These are phyloP conservation scores for Nesometra sesokonis DNA, from an alignment of 35 echinoderm and acorn worm species.

Conservation along the genomic window DNA sequence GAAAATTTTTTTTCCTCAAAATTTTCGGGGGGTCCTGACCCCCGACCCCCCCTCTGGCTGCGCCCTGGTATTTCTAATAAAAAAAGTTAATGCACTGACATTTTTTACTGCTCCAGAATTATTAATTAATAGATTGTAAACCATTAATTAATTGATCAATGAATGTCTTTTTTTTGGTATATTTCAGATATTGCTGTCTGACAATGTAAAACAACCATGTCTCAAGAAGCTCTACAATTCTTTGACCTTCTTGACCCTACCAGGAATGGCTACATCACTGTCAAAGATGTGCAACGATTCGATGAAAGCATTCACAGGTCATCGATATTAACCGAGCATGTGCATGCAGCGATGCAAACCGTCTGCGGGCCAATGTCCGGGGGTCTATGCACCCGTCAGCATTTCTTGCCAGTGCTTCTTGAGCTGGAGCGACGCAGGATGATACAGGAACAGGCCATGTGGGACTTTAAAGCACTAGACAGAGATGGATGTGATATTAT, in stretches of 20 bases:
- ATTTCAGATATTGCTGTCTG: no score
- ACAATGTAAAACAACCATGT: background rate
- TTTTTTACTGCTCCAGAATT: no score
- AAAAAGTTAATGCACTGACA: no score
- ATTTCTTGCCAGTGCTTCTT: conserved; percentile 67
- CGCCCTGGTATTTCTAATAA: no score
- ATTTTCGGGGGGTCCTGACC: no score
- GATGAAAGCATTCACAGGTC: background rate
- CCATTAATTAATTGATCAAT: no score
- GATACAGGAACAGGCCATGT: conserved; percentile 67
- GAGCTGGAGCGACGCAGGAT: conserved; percentile 75
- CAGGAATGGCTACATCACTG: conserved; percentile 52
- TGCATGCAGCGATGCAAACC: conserved; percentile 14
- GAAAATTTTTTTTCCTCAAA: no score
- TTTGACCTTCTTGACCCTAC: conserved; percentile 58
- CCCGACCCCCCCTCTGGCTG: no score
- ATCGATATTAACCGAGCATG: background rate
- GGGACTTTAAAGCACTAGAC: conserved; percentile 94
- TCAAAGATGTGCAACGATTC: conserved; percentile 67
- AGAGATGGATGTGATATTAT: conserved; percentile 50
- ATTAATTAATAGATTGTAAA: no score
- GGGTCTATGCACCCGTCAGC: conserved; percentile 39
- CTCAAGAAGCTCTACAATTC: conserved; percentile 2
- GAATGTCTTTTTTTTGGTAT: no score
- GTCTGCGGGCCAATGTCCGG: conserved; percentile 27